These are phyloP conservation scores for Seriola dumerili DNA, from an alignment of 2,113 vertebrate genomes.

Conservation along the genomic window DNA sequence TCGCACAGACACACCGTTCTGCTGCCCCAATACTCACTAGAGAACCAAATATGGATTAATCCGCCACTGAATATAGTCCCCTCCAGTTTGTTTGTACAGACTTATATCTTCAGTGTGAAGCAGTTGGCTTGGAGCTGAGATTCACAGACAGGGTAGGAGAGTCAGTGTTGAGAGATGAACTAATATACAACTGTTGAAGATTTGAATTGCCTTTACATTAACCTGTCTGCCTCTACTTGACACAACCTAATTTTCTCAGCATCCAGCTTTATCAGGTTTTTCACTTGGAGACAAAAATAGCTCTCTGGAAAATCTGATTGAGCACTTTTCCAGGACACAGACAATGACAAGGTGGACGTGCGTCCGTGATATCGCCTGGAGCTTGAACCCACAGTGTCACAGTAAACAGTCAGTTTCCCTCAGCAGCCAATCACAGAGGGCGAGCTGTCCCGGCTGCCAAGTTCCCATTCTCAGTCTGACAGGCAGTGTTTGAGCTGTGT, in stretches of 20 bases:
- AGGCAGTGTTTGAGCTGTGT: slow-evolving; percentile 2
- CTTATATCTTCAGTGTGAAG: no score
- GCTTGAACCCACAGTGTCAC: neutral
- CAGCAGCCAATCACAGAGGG: slow-evolving; percentile 30
- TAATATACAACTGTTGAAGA: neutral
- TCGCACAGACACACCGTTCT: no score
- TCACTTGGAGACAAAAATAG: neutral
- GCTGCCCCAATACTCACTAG: no score
- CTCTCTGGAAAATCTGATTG: neutral
- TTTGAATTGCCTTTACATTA: neutral
- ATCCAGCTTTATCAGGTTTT: neutral
- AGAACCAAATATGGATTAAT: no score
- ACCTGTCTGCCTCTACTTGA: neutral
- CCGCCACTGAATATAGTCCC: no score
- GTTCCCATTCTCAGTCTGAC: neutral
- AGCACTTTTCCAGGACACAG: slow-evolving; percentile 6
- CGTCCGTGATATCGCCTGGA: slow-evolving; percentile 4
- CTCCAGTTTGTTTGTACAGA: no score
- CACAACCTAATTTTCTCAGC: neutral
- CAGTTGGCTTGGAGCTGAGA: no score
- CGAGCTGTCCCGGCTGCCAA: neutral
- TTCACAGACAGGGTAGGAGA: no score
- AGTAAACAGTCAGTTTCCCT: neutral
- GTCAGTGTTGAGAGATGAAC: no score
- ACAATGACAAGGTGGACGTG: slow-evolving; percentile 4